Evolutionary conservation across 1,140 invertebrate genomes (phyloP), one percentile per base, ranked within the genome.

Genomic region (Philopotamus ludificatus): DNA sequence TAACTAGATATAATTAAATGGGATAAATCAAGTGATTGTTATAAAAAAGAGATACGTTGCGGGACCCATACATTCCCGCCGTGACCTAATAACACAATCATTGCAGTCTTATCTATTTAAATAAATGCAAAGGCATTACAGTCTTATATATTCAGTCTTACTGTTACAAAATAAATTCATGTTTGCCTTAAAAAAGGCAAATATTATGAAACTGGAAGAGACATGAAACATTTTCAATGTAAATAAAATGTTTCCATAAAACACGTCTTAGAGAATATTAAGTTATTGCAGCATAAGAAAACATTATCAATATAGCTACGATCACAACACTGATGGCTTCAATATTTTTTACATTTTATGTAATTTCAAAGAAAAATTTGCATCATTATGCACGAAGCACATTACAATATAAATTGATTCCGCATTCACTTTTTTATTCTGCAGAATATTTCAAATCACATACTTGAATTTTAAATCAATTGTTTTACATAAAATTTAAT

Each of bases 281-380:
- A 69, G 67, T 69, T 69, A 69, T 69, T 69, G 67, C 67, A 57
- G 63, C 55, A 57, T 54, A 64, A 63, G 26, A 55, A 59, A 65
- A 69, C 50, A 55, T 58, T 68, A 57, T 57, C 39, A 47, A 70
- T 70, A 69, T 45, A 61, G 64, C 68, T 70, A 70, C 63, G 61
- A 70, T 70, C 68, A 66, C 68, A 70, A 70, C 68, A 70, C 68
- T 54, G 61, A 70, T 70, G 68, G 68, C 68, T 66, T 65, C 64
- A 53, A n/a, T n/a, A n/a, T 66, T 69, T 49, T 16, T 70, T 70
- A 70, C 68, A 70, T 70, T 70, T 70, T 41, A 70, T 70, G 68
- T 66, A 70, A 63, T 55, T 49, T 63, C 62, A 57, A 67, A 51
- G 50, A 62, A 66, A 57, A 39, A 63, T 57, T 60, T 26, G 23